Evolutionary conservation across 2,888 invertebrate genomes (phyloP).

Genomic region (Latrodectus elegans): DNA sequence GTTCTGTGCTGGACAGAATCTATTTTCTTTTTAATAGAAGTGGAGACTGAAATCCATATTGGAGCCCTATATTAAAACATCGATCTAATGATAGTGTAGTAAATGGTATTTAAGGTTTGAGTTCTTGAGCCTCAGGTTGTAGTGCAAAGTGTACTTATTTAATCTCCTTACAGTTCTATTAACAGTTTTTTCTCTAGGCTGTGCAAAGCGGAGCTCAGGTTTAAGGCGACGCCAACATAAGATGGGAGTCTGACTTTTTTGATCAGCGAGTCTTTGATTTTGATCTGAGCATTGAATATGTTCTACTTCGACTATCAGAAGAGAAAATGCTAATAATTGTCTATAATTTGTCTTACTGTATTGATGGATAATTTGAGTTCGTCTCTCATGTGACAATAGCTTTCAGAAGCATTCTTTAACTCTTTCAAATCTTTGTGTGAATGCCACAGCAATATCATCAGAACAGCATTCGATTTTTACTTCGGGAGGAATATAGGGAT

Average conservation of each 20-base stretch:
- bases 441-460: neutral
- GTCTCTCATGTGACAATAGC: neutral
- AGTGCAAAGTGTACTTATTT: neutral
- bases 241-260: neutral
- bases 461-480: neutral
- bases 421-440: neutral
- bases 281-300: neutral
- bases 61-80: conserved; percentile 18
- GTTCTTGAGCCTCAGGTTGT: neutral
- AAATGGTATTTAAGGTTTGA: neutral
- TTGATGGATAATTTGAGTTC: conserved; percentile 12
- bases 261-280: neutral
- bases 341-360: neutral
- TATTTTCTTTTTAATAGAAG: neutral
- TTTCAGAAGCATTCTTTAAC: neutral
- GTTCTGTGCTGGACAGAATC: neutral
- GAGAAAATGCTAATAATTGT: conserved; percentile 1
- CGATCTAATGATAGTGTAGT: neutral
- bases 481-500: neutral
- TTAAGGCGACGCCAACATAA: neutral
- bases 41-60: conserved; percentile 1
- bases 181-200: neutral
- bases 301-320: neutral
- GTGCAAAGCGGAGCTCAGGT: conserved; percentile 6
- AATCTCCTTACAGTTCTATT: conserved; percentile 4